phyloP scores from a whole-genome alignment of 2,888 invertebrate genomes.

The Phyto melanocephala region DNA sequence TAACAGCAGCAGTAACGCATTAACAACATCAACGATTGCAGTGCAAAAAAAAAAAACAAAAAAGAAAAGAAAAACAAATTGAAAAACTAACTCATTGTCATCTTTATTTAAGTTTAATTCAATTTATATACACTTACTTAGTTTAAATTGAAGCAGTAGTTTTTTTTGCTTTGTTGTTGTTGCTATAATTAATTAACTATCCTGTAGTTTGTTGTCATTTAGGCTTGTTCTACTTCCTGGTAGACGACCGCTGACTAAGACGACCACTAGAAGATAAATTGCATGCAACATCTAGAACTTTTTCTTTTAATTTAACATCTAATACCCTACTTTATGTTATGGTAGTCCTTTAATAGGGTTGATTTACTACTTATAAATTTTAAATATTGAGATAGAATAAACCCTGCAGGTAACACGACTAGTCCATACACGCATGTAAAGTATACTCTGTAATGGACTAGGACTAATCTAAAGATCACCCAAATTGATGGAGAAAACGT shows the following conservation, averaged over 20 bases:
- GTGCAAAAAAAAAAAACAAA: slow-evolving; percentile 3
- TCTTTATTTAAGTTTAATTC: slow-evolving; percentile 60
- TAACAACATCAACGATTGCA: background rate
- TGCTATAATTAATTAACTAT: slow-evolving; percentile 33
- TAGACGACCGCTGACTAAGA: slow-evolving; percentile 48
- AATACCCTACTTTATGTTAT: slow-evolving; percentile 12
- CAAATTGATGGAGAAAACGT: too few species aligned
- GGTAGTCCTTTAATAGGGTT: background rate
- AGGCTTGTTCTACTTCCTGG: slow-evolving; percentile 64
- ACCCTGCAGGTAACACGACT: too few species aligned
- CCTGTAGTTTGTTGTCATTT: slow-evolving; percentile 49
- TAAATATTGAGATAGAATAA: too few species aligned
- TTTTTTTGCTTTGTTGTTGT: background rate
- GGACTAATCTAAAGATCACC: too few species aligned
- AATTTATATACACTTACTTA: slow-evolving; percentile 48
- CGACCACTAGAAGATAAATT: slow-evolving; percentile 46
- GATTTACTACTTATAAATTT: too few species aligned
- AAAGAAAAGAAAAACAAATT: background rate
- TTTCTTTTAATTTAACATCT: background rate
- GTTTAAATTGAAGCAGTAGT: background rate
- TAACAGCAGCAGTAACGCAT: background rate
- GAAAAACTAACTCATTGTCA: slow-evolving; percentile 63
- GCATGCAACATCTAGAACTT: slow-evolving; percentile 58
- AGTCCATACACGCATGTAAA: too few species aligned
- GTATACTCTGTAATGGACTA: too few species aligned